A percentile compares a stretch with the other conserved stretches of the same genome.
These are phyloP conservation scores for Drosophila neocordata DNA, from an alignment of 1,140 invertebrate species.

Conservation along the genomic window DNA sequence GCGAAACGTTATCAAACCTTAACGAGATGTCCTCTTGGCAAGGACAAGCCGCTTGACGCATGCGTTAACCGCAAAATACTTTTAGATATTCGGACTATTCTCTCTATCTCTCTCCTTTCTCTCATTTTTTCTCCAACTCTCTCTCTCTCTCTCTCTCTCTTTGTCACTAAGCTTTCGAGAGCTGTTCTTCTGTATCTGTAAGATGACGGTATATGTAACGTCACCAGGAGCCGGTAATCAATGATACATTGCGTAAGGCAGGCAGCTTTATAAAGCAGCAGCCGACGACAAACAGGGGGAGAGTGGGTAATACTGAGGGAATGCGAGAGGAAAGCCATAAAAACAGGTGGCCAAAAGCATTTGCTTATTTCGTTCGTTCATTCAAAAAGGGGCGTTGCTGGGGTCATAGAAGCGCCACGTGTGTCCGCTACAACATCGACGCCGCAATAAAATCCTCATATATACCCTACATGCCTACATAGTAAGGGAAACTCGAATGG, in stretches of 20 bases:
- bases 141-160: background rate
- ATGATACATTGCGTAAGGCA: slow-evolving; percentile 48
- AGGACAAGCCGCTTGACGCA: slow-evolving; percentile 55
- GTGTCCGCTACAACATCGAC: slow-evolving; percentile 25
- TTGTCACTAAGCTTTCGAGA: slow-evolving; percentile 1
- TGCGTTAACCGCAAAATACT: slow-evolving; percentile 37
- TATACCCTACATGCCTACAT: background rate
- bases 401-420: slow-evolving; percentile 29
- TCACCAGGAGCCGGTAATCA: slow-evolving; percentile 48
- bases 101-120: slow-evolving; percentile 12
- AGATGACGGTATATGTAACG: slow-evolving; percentile 32
- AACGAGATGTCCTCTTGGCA: slow-evolving; percentile 51
- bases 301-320: background rate
- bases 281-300: background rate
- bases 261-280: background rate
- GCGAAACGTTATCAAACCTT: slow-evolving; percentile 35
- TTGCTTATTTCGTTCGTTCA: background rate
- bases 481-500: background rate
- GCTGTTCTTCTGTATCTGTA: background rate
- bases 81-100: slow-evolving; percentile 1
- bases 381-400: slow-evolving; percentile 42
- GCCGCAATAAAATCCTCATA: slow-evolving; percentile 12
- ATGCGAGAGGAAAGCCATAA: slow-evolving; percentile 29
- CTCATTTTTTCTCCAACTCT: slow-evolving; percentile 15
- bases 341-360: slow-evolving; percentile 52